Percentiles rank a stretch among this genome's conserved stretches.
These are phyloP conservation scores for Oligia latruncula DNA, from an alignment of 2,888 invertebrate species.

Conservation along the genomic window DNA sequence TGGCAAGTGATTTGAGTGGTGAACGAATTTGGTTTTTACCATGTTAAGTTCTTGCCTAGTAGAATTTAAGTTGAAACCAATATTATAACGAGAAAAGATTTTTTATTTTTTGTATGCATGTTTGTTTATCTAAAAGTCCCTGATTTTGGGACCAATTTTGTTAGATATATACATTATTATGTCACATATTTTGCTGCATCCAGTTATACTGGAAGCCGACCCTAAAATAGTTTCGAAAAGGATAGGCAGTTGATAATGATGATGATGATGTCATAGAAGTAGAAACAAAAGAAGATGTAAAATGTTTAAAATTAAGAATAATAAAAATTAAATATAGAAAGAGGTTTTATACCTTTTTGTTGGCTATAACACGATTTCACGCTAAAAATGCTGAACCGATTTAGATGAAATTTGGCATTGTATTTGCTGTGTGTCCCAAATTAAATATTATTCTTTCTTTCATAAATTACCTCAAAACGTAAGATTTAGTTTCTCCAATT, in stretches of 20 bases:
- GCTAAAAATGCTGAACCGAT: neutral
- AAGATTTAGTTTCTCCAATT: neutral
- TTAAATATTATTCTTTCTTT: neutral
- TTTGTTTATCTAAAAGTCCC: neutral
- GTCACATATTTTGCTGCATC: too few relatives aligned
- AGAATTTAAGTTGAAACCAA: neutral
- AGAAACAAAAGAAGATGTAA: too few relatives aligned
- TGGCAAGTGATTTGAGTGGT: slow-evolving; percentile 10
- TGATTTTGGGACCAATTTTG: too few relatives aligned
- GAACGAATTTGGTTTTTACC: slow-evolving; percentile 3
- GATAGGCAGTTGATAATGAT: too few relatives aligned
- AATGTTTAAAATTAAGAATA: too few relatives aligned
- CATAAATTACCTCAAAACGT: neutral
- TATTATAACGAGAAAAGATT: neutral
- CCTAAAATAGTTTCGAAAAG: too few relatives aligned
- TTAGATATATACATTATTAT: too few relatives aligned
- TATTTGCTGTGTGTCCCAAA: neutral
- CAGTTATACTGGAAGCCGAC: too few relatives aligned
- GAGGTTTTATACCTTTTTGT: too few relatives aligned
- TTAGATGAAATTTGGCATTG: neutral
- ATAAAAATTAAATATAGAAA: too few relatives aligned
- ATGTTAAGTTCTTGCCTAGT: neutral
- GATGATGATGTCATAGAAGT: too few relatives aligned
- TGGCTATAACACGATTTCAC: neutral
- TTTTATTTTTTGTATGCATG: neutral